Evolutionary conservation across 1,140 invertebrate species (phyloP), one percentile per base, ranked within the genome.

Genomic region (Belonocnema kinseyi): DNA sequence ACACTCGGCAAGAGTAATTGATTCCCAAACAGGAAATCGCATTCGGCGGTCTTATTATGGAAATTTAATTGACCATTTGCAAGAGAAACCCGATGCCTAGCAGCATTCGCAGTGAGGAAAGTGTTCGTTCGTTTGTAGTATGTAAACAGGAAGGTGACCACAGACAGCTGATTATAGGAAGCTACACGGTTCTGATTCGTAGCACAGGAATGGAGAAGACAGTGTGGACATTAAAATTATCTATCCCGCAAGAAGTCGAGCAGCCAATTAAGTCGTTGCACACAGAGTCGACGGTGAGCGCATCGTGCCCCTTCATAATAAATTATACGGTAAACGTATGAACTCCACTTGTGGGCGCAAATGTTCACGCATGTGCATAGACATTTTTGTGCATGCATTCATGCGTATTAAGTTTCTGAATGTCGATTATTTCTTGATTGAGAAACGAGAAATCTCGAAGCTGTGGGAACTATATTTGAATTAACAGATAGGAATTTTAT

Each of bases 31-130:
- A 66, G 33, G 56, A 11, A 66, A 66, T 8, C 13, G 17, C 10
- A 70, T 83, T 81, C 74, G 77, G 77, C 80, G 80, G 78, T 78
- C 80, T 72, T 83, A 77, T 82, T 80, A 80, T 83, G 78, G 80
- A 83, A 84, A 84, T 84, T 80, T 84, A 82, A 84, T 84, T 84
- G 78, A 79, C 82, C 78, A 77, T 82, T 82, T 79, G 77, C 78
- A 72, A 82, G 80, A 79, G 82, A 84, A 84, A 82, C 74, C 80
- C 77, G 79, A 80, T 75, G 78, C 75, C 73, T 72, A 53, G 76
- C 80, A 72, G 33, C 40, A 54, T 21, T 33, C 14, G 53, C 71
- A 56, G 46, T 72, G 73, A 77, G 72, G 77, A 80, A 83, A 82
- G 75, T 82, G 13, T 56, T 54, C 72, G 77, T 79, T 76, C 75